phyloP scores from a whole-genome alignment of 2,888 invertebrate species.

The Zonitis immaculata region DNA sequence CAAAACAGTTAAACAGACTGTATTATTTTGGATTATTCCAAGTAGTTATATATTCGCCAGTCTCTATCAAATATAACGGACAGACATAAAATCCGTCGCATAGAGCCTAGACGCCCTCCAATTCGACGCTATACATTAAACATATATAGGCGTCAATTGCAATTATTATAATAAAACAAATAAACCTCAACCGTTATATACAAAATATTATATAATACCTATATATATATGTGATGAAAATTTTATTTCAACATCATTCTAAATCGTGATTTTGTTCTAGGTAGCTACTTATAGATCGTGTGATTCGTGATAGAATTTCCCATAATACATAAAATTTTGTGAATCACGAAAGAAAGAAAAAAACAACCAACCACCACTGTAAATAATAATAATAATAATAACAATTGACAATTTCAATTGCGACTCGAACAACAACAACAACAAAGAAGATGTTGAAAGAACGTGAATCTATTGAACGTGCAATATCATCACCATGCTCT shows the following conservation, averaged over 20 bases:
- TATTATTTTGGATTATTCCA: too few relatives aligned
- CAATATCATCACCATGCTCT: constrained; percentile 48
- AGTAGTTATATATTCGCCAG: too few relatives aligned
- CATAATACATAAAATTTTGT: background rate
- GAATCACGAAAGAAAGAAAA: background rate
- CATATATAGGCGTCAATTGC: too few relatives aligned
- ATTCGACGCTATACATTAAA: too few relatives aligned
- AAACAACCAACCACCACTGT: background rate
- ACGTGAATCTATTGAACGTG: constrained; percentile 56
- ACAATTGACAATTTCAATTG: background rate
- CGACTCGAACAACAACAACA: background rate
- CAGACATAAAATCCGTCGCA: too few relatives aligned
- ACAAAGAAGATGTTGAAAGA: constrained; percentile 61
- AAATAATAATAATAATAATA: background rate
- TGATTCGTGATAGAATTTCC: background rate
- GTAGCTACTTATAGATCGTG: background rate
- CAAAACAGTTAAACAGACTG: too few relatives aligned
- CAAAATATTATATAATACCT: too few relatives aligned
- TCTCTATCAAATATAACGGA: too few relatives aligned
- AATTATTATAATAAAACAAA: too few relatives aligned
- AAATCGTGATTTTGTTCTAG: background rate
- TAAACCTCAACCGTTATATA: background rate
- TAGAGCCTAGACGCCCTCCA: too few relatives aligned
- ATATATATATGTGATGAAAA: background rate
- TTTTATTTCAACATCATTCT: background rate